Evolutionary conservation across 2,888 invertebrate species (phyloP).

Genomic region (Callinectes sapidus): DNA sequence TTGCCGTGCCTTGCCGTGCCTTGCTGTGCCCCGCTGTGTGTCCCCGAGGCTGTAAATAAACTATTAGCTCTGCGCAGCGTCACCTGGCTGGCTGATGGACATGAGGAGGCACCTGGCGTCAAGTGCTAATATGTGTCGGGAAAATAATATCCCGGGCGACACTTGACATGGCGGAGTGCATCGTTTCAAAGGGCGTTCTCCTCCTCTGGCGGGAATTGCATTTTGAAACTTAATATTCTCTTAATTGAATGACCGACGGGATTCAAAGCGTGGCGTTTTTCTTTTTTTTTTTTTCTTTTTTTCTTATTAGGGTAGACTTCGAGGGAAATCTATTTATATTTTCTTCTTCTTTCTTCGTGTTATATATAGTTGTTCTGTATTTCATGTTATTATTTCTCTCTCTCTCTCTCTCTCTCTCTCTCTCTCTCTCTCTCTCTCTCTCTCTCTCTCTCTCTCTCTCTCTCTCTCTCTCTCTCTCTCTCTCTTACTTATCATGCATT

Average conservation of each 20-base stretch:
- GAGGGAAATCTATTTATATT: background rate
- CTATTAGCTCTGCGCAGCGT: background rate
- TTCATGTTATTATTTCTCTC: background rate
- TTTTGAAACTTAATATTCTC: constrained; percentile 43
- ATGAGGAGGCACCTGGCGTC: background rate
- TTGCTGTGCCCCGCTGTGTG: background rate
- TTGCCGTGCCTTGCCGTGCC: background rate
- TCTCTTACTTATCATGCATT: background rate
- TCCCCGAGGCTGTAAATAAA: background rate
- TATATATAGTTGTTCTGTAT: background rate
- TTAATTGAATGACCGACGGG: constrained; percentile 51
- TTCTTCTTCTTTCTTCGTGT: background rate
- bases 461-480: constrained; percentile 1
- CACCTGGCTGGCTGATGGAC: background rate
- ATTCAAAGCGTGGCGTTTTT: constrained; percentile 30
- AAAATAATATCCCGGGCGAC: constrained; percentile 2
- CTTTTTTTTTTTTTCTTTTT: background rate
- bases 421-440: constrained; percentile 1
- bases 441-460: constrained; percentile 1
- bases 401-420: constrained; percentile 6
- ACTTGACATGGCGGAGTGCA: background rate
- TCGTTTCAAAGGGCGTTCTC: background rate
- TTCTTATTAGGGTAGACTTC: background rate
- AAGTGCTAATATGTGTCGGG: background rate
- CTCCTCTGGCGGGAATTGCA: constrained; percentile 29